Evolutionary conservation across 1,140 invertebrate genomes (phyloP).

Genomic region (Drosophila sp.): DNA sequence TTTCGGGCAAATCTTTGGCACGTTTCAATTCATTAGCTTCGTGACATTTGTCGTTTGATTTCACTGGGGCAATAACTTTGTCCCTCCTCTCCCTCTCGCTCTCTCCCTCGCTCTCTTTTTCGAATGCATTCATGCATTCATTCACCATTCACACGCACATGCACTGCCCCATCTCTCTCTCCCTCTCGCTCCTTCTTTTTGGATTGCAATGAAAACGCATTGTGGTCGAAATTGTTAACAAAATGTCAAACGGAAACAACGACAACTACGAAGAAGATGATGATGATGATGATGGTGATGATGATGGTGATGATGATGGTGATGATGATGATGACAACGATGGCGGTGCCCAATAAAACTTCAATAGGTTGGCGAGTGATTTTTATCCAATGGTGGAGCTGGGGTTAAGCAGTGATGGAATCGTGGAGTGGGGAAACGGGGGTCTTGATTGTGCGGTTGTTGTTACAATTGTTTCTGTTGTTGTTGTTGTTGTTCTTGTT

Average conservation of each 20-base stretch:
- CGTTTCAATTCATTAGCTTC: constrained; percentile 80
- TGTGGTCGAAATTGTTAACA: constrained; percentile 82
- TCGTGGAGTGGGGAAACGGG: neutral
- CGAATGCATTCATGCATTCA: constrained; percentile 75
- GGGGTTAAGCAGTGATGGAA: constrained; percentile 28
- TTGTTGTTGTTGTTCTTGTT: constrained; percentile 49
- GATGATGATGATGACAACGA: constrained; percentile 17
- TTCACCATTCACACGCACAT: constrained; percentile 68
- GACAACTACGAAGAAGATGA: constrained; percentile 45
- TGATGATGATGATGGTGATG: neutral
- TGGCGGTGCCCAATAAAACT: constrained; percentile 72
- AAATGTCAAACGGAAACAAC: constrained; percentile 78
- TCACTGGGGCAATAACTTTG: constrained; percentile 67
- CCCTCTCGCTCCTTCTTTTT: constrained; percentile 19
- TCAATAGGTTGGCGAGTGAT: constrained; percentile 64
- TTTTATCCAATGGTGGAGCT: constrained; percentile 41
- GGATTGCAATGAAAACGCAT: constrained; percentile 74
- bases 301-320: neutral
- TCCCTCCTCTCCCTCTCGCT: neutral
- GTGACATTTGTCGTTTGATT: constrained; percentile 80
- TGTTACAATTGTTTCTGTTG: constrained; percentile 72
- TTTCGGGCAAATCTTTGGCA: constrained; percentile 66
- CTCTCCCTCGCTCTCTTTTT: neutral
- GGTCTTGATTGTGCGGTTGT: constrained; percentile 74
- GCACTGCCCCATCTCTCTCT: neutral